Percentiles rank a stretch among this genome's conserved stretches.
Conservation (phyloP, 2,113 vertebrate genomes). For the Ammodytes marinus region DNA sequence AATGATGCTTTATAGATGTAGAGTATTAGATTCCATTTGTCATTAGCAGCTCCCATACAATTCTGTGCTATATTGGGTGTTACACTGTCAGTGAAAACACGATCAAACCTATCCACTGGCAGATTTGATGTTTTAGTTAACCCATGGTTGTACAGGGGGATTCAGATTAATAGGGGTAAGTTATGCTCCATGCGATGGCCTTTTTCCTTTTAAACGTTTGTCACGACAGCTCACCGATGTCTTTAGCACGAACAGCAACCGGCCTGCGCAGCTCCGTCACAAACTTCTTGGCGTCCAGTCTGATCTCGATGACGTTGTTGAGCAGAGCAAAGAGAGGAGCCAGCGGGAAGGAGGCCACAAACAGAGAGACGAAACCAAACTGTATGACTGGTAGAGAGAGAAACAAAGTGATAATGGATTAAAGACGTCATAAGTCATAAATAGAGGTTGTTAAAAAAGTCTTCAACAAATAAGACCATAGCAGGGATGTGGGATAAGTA, state of each 20-base stretch:
- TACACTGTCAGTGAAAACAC: too few species aligned
- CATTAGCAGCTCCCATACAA: too few species aligned
- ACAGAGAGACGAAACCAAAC: slow-evolving; percentile 98
- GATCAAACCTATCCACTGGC: too few species aligned
- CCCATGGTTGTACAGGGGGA: too few species aligned
- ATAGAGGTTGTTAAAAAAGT: neutral
- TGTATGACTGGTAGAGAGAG: slow-evolving; percentile 90
- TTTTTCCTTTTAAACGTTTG: neutral
- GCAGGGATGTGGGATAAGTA: too few species aligned
- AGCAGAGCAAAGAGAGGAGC: slow-evolving; percentile 98
- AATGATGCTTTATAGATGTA: too few species aligned
- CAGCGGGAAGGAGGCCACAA: slow-evolving; percentile 97
- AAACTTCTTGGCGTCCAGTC: slow-evolving; percentile 98
- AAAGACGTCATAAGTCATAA: neutral
- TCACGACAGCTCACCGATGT: slow-evolving; percentile 89
- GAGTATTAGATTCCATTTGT: too few species aligned
- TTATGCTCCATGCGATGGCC: neutral
- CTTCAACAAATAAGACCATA: neutral
- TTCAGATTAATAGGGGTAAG: too few species aligned
- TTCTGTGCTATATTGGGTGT: too few species aligned
- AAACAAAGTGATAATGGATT: neutral
- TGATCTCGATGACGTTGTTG: slow-evolving; percentile 97
- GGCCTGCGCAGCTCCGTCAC: slow-evolving; percentile 95
- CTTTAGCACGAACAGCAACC: slow-evolving; percentile 92
- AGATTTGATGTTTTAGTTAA: too few species aligned